Base-by-base conservation (phyloP, 1,140 invertebrate species). In the Drosophila nasuta region DNA sequence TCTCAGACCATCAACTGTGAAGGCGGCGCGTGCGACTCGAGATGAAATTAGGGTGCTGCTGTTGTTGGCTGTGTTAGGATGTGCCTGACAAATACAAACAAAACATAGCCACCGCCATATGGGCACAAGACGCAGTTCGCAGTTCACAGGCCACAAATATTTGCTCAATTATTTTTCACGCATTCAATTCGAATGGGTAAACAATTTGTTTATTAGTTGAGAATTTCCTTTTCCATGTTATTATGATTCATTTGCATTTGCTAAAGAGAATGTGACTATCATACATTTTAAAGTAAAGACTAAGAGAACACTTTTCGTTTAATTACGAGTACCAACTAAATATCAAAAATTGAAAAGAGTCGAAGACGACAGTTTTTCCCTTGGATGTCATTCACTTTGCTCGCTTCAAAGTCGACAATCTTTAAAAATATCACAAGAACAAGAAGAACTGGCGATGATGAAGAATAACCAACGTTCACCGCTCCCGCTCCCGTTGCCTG, bases 371-470 rank as follows among this genome's bases (percentile, higher is more conserved):
- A 86, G 58, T 73, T 87, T 80, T 80, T 82, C 74, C 77, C 74
- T 75, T 51, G 71, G 51, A 82, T 81, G 87, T 91, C 88, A 91
- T 82, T 91, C 77, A 91, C 78, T 74, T 82, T 83, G 82, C 25
- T 62, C 48, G 85, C 85, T 71, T 90, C 86, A 85, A 90, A 85
- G 81, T 85, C 78, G 73, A 72, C 59, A 72, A 76, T 81, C 70
- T 82, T 89, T 82, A 43, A 76, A 88, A 91, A 88, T 91, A 88
- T 91, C 91, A 87, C 85, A 78, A 75, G 79, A 91, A 87, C 85
- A 78, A 75, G 79, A 75, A 89, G 56, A 57, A 58, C 52, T 59
- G 45, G 59, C 63, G 28, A 8, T 48, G 46, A 77, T 48, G 46
- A 77, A 54, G 75, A 83, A 63, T 85, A 85, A 79, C 85, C 77